phyloP scores from a whole-genome alignment of 2,888 invertebrate genomes.

The Cheilosia scutellata region DNA sequence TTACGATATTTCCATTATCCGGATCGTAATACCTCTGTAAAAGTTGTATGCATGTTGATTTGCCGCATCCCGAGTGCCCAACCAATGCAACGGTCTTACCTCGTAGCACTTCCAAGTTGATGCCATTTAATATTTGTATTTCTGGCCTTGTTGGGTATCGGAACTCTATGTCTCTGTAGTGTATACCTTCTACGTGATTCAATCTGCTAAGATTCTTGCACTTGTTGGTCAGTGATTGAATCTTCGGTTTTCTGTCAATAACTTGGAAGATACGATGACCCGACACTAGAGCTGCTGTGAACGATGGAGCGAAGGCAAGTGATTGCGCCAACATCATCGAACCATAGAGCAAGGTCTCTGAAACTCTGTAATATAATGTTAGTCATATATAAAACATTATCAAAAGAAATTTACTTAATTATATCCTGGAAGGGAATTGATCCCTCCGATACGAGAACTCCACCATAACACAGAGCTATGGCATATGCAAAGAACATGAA shows the following conservation, averaged over 20 bases:
- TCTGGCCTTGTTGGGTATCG: constrained; percentile 93
- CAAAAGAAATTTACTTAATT: constrained; percentile 86
- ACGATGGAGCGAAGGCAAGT: constrained; percentile 91
- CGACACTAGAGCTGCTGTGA: constrained; percentile 89
- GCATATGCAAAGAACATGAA: constrained; percentile 90
- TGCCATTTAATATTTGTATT: constrained; percentile 89
- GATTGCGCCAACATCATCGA: constrained; percentile 93
- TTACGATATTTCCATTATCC: constrained; percentile 87
- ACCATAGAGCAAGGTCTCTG: constrained; percentile 91
- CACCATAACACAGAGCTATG: constrained; percentile 89
- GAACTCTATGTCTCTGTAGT: constrained; percentile 89
- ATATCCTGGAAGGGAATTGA: constrained; percentile 88
- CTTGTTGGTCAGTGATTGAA: constrained; percentile 84
- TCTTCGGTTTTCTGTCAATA: constrained; percentile 86
- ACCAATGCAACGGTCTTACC: constrained; percentile 91
- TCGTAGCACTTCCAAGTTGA: constrained; percentile 88
- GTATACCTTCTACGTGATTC: constrained; percentile 82
- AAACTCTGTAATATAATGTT: constrained; percentile 85
- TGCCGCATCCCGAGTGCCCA: constrained; percentile 91
- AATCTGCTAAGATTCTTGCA: constrained; percentile 80
- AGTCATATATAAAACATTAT: not conserved
- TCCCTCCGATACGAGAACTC: constrained; percentile 87
- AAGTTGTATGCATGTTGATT: constrained; percentile 92
- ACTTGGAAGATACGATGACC: constrained; percentile 89
- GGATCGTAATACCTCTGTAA: constrained; percentile 93